These are phyloP conservation scores for Nebria brevicollis DNA, from an alignment of 2,888 invertebrate species.

Conservation along the genomic window DNA sequence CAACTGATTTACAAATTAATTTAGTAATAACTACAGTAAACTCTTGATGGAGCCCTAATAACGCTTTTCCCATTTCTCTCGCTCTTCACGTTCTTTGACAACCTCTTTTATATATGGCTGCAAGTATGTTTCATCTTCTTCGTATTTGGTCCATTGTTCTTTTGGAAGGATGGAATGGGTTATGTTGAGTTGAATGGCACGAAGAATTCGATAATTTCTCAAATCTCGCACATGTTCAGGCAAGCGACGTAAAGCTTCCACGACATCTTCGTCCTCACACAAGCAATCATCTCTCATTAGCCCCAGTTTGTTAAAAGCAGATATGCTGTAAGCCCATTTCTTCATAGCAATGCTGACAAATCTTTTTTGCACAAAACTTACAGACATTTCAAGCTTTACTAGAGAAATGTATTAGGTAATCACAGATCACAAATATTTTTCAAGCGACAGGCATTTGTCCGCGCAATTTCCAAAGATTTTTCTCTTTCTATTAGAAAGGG, in stretches of 20 bases:
- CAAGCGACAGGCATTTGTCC: too few relatives aligned
- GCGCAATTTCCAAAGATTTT: too few relatives aligned
- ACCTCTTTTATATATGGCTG: constrained; percentile 84
- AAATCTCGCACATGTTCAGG: constrained; percentile 81
- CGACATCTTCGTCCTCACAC: constrained; percentile 76
- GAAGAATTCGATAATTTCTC: constrained; percentile 83
- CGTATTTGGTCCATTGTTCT: constrained; percentile 90
- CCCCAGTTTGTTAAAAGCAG: constrained; percentile 87
- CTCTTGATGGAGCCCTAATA: constrained; percentile 62
- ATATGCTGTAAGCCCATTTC: constrained; percentile 79
- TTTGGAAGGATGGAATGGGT: constrained; percentile 86
- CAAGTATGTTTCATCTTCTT: constrained; percentile 86
- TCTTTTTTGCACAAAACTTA: constrained; percentile 58
- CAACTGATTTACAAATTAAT: not conserved
- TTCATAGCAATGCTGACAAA: constrained; percentile 64
- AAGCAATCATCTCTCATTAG: constrained; percentile 84
- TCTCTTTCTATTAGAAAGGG: too few relatives aligned
- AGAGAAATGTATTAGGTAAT: constrained; percentile 36
- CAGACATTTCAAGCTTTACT: constrained; percentile 54
- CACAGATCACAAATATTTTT: constrained; percentile 13
- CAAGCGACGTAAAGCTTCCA: constrained; percentile 83
- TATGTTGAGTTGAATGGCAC: constrained; percentile 83
- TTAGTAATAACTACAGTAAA: constrained; percentile 50
- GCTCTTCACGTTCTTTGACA: constrained; percentile 79
- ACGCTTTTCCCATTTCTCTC: constrained; percentile 80